Evolutionary conservation across 2,113 vertebrate genomes (phyloP).

Genomic region (Platichthys stellatus): DNA sequence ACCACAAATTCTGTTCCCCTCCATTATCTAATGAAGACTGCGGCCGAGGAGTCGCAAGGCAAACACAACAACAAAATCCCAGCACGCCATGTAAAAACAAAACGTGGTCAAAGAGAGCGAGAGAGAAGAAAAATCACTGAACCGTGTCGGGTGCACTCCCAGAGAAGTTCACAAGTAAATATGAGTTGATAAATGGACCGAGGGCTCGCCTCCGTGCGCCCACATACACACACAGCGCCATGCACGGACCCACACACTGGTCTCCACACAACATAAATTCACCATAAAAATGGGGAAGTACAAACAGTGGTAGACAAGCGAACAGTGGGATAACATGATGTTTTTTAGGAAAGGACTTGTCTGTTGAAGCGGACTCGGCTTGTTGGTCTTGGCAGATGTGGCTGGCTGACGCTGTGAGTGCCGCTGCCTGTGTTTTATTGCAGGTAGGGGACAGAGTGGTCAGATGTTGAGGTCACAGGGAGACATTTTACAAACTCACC

Average conservation of each 20-base stretch:
- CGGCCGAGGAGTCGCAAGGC: constrained; percentile 53
- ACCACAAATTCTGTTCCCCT: constrained; percentile 57
- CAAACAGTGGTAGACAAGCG: constrained; percentile 26
- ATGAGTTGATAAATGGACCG: constrained; percentile 30
- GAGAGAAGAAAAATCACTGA: constrained; percentile 24
- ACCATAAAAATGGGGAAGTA: constrained; percentile 36
- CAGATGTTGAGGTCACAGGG: constrained; percentile 45
- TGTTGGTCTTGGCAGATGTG: constrained; percentile 18
- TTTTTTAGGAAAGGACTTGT: constrained; percentile 29
- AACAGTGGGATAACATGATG: constrained; percentile 6
- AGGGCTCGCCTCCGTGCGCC: constrained; percentile 8
- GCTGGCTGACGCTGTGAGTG: neutral
- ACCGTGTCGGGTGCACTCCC: constrained; percentile 44
- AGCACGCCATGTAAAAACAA: constrained; percentile 64
- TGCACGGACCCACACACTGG: constrained; percentile 1
- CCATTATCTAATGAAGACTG: constrained; percentile 65
- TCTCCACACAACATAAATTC: constrained; percentile 25
- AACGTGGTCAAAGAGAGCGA: constrained; percentile 18
- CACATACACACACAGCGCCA: constrained; percentile 13
- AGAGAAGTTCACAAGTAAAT: constrained; percentile 31
- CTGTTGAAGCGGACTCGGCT: neutral
- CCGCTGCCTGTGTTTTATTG: constrained; percentile 28
- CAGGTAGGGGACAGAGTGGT: constrained; percentile 31
- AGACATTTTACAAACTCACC: constrained; percentile 51
- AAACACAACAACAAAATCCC: constrained; percentile 69